Percentiles rank a stretch among this genome's conserved stretches.
Evolutionary conservation across 1,140 invertebrate species (phyloP).

Genomic region (Zaprionus camerounensis): DNA sequence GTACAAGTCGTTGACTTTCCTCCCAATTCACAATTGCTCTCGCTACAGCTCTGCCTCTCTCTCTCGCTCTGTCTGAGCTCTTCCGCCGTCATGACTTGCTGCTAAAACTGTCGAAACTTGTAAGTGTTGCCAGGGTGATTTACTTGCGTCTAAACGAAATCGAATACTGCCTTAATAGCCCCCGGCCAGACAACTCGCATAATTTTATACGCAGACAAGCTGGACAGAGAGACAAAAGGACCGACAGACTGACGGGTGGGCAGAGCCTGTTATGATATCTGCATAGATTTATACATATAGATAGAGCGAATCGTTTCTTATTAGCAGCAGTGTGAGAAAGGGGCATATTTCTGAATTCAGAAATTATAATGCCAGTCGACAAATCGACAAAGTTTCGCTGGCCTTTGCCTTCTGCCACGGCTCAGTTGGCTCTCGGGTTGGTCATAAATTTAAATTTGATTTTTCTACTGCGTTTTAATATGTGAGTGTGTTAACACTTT

Average conservation of each 20-base stretch:
- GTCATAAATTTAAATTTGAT: conserved; percentile 80
- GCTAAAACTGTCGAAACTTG: conserved; percentile 79
- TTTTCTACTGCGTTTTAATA: conserved; percentile 66
- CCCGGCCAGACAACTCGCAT: conserved; percentile 72
- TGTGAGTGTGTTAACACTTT: conserved; percentile 60
- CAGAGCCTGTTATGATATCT: neutral
- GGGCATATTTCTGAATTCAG: conserved; percentile 51
- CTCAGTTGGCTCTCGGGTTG: conserved; percentile 43
- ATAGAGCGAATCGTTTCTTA: conserved; percentile 42
- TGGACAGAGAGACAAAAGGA: conserved; percentile 22
- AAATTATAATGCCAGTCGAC: conserved; percentile 74
- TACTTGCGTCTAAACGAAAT: conserved; percentile 75
- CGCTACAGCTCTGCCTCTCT: neutral
- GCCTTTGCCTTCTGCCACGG: conserved; percentile 47
- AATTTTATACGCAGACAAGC: conserved; percentile 72
- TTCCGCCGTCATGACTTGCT: neutral
- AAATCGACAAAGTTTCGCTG: conserved; percentile 65
- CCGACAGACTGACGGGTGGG: conserved; percentile 11
- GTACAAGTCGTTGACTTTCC: conserved; percentile 27
- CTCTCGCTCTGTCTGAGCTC: neutral
- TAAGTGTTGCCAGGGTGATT: conserved; percentile 78
- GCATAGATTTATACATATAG: neutral
- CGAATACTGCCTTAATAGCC: conserved; percentile 77
- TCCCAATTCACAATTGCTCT: too few relatives aligned
- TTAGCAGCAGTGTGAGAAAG: conserved; percentile 47